Evolutionary conservation across 1,140 invertebrate species (phyloP), one percentile per base, ranked within the genome.

Genomic region (Apis dorsata): DNA sequence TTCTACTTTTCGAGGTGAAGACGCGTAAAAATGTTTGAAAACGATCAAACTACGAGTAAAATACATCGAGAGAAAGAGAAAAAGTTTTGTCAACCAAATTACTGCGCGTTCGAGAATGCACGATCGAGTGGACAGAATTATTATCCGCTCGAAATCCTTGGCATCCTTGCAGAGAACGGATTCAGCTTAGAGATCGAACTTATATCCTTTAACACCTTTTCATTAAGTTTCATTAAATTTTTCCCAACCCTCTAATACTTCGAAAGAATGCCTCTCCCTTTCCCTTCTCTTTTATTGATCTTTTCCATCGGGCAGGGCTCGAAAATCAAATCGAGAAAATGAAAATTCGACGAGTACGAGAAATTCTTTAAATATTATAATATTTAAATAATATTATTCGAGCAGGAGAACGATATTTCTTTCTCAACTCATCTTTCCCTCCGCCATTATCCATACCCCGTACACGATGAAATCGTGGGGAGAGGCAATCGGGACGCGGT

Each of bases 171-270:
- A 65, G 24, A 8, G 57, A 19, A 59, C 17, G 59, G 49, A 65
- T 68, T 53, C 28, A 15, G 19, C 44, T 63, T n/a, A n/a, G 5
- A n/a, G 68, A 83, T 83, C 55, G 68, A 44, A 83, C 60, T 15
- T 17, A 21, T 21, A 19, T 34, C 81, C 49, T 62, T 78, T 83
- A 72, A 72, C 57, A 49, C 19, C 68, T 59, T 83, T 65, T 83
- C 76, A 65, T 83, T 79, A 71, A 60, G 51, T 55, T 78, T 83
- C 81, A 71, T 83, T 83, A 83, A 78, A 82, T 78, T 78, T 75
- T 72, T 53, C 63, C 13, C n/a, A 19, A 8, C n/a, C 21, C 55
- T 57, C 71, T 73, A 34, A 73, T 55, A 73, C 71, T 57, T 21
- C 53, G 53, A 55, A 57, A 53, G 70, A 72, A 55, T 49, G 66